Percentiles rank a stretch among this genome's conserved stretches.
phyloP scores from a whole-genome alignment of 2,113 vertebrate species.

The Gambusia holbrooki region DNA sequence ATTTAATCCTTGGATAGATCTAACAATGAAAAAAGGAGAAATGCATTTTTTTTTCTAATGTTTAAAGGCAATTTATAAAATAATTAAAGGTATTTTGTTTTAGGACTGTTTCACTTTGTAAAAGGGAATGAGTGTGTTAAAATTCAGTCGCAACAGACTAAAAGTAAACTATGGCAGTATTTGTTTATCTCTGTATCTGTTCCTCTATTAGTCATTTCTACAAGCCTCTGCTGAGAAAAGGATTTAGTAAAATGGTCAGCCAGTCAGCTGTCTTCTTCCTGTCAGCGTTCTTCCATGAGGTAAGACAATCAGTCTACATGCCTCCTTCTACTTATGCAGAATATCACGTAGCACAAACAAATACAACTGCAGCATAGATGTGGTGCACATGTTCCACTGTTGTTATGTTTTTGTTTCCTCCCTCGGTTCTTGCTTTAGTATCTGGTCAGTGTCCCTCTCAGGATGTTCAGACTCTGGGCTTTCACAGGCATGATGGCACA shows the following conservation, averaged over 20 bases:
- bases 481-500: constrained; percentile 94
- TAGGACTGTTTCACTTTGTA: background rate
- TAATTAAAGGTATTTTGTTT: background rate
- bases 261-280: constrained; percentile 86
- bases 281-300: constrained; percentile 94
- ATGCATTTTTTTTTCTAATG: constrained; percentile 8
- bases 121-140: background rate
- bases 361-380: background rate
- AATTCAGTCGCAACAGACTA: no score
- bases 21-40: constrained; percentile 20
- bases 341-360: background rate
- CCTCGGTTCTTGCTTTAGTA: constrained; percentile 77
- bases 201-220: constrained; percentile 86
- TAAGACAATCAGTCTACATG: constrained; percentile 55
- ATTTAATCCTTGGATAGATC: constrained; percentile 28
- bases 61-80: background rate
- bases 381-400: background rate
- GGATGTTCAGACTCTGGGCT: constrained; percentile 94
- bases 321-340: background rate
- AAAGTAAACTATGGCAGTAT: background rate
- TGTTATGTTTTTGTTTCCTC: background rate
- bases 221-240: constrained; percentile 86
- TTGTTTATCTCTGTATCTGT: background rate
- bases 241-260: constrained; percentile 81
- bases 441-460: constrained; percentile 91